phyloP scores from a whole-genome alignment of 1,140 invertebrate species.

The Cherax quadricarinatus region DNA sequence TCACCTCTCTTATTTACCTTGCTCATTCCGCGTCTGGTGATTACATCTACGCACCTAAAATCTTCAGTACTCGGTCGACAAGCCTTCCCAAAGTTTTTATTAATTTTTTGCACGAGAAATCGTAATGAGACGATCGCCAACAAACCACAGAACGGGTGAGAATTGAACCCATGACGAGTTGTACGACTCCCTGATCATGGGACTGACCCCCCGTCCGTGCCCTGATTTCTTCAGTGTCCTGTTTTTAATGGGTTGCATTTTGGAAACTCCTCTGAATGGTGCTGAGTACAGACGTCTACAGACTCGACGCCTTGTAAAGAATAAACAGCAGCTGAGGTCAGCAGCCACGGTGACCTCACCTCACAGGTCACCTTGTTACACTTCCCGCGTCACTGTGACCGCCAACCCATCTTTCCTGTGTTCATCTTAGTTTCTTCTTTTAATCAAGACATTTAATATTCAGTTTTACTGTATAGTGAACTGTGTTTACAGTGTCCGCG shows the following conservation, averaged over 20 bases:
- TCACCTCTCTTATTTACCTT: too few relatives aligned
- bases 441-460: too few relatives aligned
- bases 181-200: too few relatives aligned
- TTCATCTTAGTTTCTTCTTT: neutral
- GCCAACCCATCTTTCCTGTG: neutral
- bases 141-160: neutral
- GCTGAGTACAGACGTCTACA: conserved; percentile 20
- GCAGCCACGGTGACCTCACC: neutral
- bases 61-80: neutral
- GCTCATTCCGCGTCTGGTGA: neutral
- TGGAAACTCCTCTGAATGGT: conserved; percentile 36
- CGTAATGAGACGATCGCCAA: neutral
- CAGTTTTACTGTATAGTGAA: neutral
- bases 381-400: neutral
- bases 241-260: neutral
- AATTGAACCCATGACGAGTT: too few relatives aligned
- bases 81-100: neutral
- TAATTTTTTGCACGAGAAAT: neutral
- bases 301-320: neutral
- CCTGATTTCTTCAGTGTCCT: too few relatives aligned
- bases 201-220: too few relatives aligned
- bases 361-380: neutral
- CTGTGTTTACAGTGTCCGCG: too few relatives aligned
- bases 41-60: neutral
- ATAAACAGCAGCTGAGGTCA: neutral